These are phyloP conservation scores for Bergia sp. DNA, from an alignment of 92 coral and sea anemone genomes.

Conservation along the genomic window DNA sequence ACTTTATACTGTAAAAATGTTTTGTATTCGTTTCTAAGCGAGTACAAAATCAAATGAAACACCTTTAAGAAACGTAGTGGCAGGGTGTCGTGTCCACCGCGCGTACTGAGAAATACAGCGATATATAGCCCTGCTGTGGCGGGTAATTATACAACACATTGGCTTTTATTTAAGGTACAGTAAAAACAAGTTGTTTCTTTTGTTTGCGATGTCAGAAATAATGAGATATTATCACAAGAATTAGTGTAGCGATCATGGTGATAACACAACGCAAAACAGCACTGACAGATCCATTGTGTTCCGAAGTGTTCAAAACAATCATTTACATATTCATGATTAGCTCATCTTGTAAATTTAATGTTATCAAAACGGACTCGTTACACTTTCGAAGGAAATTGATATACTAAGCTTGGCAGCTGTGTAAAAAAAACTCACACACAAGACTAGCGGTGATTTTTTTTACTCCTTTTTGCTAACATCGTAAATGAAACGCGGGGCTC, in stretches of 20 bases:
- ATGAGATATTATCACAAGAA: background rate
- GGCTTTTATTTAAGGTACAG: slow-evolving; percentile 14
- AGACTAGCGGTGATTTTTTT: background rate
- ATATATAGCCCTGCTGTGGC: background rate
- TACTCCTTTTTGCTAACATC: background rate
- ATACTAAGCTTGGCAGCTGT: background rate
- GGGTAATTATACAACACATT: background rate
- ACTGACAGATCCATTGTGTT: background rate
- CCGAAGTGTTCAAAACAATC: background rate
- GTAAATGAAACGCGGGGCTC: background rate
- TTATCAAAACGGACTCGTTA: background rate
- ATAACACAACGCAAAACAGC: background rate
- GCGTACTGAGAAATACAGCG: background rate
- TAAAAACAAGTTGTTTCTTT: slow-evolving; percentile 21
- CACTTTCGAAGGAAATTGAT: background rate
- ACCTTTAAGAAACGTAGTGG: background rate
- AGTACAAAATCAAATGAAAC: background rate
- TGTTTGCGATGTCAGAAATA: slow-evolving; percentile 20
- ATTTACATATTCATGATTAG: slow-evolving; percentile 20
- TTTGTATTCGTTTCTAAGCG: background rate
- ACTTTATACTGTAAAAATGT: too few species aligned
- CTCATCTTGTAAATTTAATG: background rate
- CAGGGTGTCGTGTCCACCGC: background rate
- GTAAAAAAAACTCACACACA: background rate
- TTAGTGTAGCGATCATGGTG: slow-evolving; percentile 23